Percentiles rank a stretch among this genome's conserved stretches.
Evolutionary conservation across 30 jellyfish, hydroid and myxozoan species (phyloP).

Genomic region (Cassiopea andromeda): DNA sequence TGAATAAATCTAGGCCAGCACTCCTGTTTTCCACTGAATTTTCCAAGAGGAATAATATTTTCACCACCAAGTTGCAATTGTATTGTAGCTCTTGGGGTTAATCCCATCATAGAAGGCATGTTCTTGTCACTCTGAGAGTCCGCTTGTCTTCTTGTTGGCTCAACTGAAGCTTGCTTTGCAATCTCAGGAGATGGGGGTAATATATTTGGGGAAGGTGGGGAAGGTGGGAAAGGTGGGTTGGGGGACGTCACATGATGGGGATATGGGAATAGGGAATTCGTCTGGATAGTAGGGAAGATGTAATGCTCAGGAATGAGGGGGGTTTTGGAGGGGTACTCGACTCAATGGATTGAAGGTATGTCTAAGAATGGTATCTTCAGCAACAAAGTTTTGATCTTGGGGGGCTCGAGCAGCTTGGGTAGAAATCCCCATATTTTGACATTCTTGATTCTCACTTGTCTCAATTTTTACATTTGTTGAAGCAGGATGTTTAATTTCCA

Average conservation of each 20-base stretch:
- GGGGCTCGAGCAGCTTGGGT: neutral
- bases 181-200: neutral
- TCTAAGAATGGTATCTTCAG: conserved; percentile 1
- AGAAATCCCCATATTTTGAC: neutral
- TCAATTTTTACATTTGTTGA: conserved; percentile 13
- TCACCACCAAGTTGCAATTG: conserved; percentile 26
- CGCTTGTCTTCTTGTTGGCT: conserved; percentile 5
- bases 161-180: neutral
- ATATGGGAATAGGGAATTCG: too few species aligned
- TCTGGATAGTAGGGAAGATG: neutral
- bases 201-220: too few species aligned
- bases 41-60: conserved; percentile 19
- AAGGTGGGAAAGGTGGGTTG: too few species aligned
- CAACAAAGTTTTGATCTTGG: neutral
- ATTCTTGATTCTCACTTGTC: neutral
- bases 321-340: conserved; percentile 28
- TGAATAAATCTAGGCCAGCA: conserved; percentile 33
- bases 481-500: conserved; percentile 6
- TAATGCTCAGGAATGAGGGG: conserved; percentile 23
- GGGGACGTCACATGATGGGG: too few species aligned
- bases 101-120: conserved; percentile 1
- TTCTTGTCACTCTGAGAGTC: conserved; percentile 11
- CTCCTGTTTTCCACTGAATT: conserved; percentile 24
- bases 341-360: neutral
- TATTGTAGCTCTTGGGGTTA: neutral